Percentiles rank a stretch among this genome's conserved stretches.
phyloP scores from a whole-genome alignment of 2,888 invertebrate species.

The Rhorus exstirpatorius region DNA sequence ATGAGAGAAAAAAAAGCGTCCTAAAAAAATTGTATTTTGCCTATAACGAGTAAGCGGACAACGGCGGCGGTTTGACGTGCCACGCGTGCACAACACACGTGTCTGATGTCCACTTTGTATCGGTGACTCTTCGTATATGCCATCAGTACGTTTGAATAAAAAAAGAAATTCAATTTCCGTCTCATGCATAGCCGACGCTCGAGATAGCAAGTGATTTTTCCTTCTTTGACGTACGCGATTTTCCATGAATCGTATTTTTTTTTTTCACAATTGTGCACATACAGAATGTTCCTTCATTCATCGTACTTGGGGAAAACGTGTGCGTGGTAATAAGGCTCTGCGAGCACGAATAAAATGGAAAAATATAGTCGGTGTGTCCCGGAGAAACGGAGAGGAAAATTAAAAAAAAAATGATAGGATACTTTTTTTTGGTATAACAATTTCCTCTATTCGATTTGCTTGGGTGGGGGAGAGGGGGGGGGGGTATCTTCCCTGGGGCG shows the following conservation, averaged over 20 bases:
- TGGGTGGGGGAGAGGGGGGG: too few relatives aligned
- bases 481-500: background rate
- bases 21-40: constrained; percentile 33
- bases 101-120: constrained; percentile 28
- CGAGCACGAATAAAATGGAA: constrained; percentile 5
- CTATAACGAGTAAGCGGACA: constrained; percentile 15
- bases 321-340: background rate
- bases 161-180: constrained; percentile 60
- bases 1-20: constrained; percentile 20
- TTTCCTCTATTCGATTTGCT: too few relatives aligned
- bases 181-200: background rate
- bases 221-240: constrained; percentile 36
- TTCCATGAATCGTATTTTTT: constrained; percentile 39
- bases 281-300: constrained; percentile 22
- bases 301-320: background rate
- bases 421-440: background rate
- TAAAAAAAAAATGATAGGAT: too few relatives aligned
- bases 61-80: constrained; percentile 48
- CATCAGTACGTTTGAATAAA: background rate
- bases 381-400: too few relatives aligned
- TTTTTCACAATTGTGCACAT: background rate
- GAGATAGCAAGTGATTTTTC: background rate
- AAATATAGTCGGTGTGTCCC: background rate
- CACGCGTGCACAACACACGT: constrained; percentile 39
- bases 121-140: background rate